A percentile compares a stretch with the other conserved stretches of the same genome.
Conservation (phyloP, 2,888 invertebrate species). For the Prosapia bicincta region DNA sequence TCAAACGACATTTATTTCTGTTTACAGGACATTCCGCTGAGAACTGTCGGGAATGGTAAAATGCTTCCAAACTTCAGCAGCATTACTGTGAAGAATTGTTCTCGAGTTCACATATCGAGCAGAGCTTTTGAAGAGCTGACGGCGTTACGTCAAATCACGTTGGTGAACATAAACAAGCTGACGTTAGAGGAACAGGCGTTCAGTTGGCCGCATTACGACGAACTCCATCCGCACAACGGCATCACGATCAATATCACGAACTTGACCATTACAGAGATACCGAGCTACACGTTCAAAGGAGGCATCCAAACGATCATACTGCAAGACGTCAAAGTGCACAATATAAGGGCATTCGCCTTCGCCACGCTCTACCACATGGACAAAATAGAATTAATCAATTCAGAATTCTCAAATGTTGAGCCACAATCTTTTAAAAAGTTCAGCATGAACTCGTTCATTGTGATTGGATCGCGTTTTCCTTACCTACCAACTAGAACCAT, state of each 20-base stretch:
- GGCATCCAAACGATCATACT: conserved; percentile 55
- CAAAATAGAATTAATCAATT: conserved; percentile 60
- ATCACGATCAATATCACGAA: conserved; percentile 49
- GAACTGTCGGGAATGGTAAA: conserved; percentile 30
- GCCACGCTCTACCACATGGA: conserved; percentile 65
- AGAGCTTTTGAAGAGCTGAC: conserved; percentile 58
- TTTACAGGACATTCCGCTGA: conserved; percentile 34
- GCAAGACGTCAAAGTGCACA: conserved; percentile 57
- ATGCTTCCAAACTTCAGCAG: conserved; percentile 50
- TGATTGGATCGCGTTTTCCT: conserved; percentile 58
- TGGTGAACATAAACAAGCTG: conserved; percentile 60
- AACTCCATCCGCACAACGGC: conserved; percentile 42
- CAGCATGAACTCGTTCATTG: conserved; percentile 59
- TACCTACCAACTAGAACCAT: conserved; percentile 37
- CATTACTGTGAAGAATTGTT: conserved; percentile 65
- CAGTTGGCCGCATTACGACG: conserved; percentile 49
- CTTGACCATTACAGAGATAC: conserved; percentile 48
- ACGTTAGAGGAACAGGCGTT: conserved; percentile 59
- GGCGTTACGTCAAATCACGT: conserved; percentile 59
- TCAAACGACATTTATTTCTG: conserved; percentile 4
- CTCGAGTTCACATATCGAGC: conserved; percentile 54
- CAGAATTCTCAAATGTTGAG: conserved; percentile 58
- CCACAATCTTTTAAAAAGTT: conserved; percentile 78
- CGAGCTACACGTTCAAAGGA: conserved; percentile 64
- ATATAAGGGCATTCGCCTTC: conserved; percentile 68